Evolutionary conservation across 2,113 vertebrate species (phyloP).

Genomic region (Actinemys pallida): DNA sequence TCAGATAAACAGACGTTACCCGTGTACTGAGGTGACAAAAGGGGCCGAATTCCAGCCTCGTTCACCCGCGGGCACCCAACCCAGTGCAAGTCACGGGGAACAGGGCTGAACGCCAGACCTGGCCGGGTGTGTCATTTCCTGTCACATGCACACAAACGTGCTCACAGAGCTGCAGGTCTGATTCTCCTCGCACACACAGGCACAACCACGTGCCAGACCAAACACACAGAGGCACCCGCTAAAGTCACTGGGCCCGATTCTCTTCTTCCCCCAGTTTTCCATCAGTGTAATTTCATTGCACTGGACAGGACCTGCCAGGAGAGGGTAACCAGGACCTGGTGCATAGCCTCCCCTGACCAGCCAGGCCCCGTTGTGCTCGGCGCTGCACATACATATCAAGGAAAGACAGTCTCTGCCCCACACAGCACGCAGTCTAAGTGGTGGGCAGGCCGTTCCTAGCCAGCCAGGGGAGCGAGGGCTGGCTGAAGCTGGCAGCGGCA

Average conservation of each 20-base stretch:
- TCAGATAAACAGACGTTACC: background rate
- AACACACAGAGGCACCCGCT: background rate
- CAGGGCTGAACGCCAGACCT: background rate
- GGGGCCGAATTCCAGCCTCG: background rate
- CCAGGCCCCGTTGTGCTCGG: background rate
- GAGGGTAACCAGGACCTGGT: background rate
- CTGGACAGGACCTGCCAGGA: fast-evolving
- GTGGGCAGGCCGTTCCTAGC: no score
- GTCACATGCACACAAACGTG: no score
- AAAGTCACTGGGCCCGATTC: background rate
- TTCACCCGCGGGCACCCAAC: background rate
- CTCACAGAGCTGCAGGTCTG: no score
- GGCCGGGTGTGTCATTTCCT: background rate
- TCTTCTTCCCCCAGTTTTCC: background rate
- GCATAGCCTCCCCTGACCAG: background rate
- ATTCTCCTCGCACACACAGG: background rate
- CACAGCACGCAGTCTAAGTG: background rate
- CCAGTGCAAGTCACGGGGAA: background rate
- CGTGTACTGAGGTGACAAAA: background rate
- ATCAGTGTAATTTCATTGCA: background rate
- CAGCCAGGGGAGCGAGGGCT: background rate
- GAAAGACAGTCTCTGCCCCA: background rate
- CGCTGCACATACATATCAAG: background rate
- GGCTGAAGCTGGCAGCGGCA: background rate
- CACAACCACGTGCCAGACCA: background rate